Conservation (phyloP, 2,797 vertebrate species). For the Malurus leucopterus region DNA sequence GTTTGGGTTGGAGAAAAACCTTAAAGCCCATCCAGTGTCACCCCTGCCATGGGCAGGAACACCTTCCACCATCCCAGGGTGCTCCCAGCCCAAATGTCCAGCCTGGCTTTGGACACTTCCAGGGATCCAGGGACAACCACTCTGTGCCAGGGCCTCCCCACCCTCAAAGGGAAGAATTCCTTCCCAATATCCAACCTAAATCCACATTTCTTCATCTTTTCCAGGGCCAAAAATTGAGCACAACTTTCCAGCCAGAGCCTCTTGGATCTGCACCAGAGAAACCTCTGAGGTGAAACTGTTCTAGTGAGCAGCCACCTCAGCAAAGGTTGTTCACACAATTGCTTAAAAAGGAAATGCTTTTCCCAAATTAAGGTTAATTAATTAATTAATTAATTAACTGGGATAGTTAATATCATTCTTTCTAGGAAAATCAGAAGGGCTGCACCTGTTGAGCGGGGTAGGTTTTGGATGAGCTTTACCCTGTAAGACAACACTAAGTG, state of each 20-base stretch:
- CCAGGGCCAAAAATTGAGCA: background rate
- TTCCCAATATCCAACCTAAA: background rate
- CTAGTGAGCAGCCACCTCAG: background rate
- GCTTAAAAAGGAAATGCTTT: background rate
- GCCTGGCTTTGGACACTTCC: rapidly evolving
- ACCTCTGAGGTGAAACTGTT: background rate
- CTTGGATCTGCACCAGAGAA: background rate
- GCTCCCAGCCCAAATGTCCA: rapidly evolving
- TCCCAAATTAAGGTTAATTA: background rate
- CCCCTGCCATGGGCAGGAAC: background rate
- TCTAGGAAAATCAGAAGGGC: background rate
- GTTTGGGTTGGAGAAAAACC: background rate
- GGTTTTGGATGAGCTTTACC: background rate
- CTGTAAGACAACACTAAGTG: background rate
- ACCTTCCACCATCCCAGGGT: rapidly evolving
- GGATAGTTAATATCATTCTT: background rate
- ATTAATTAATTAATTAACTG: background rate
- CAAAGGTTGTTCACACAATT: background rate
- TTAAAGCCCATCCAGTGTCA: rapidly evolving
- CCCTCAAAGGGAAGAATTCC: background rate
- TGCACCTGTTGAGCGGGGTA: background rate
- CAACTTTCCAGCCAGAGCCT: background rate
- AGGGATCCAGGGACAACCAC: background rate
- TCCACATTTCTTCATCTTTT: background rate
- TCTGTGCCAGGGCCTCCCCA: background rate